Base-by-base conservation (phyloP, 1,140 invertebrate species). In the Caerostris extrusa region DNA sequence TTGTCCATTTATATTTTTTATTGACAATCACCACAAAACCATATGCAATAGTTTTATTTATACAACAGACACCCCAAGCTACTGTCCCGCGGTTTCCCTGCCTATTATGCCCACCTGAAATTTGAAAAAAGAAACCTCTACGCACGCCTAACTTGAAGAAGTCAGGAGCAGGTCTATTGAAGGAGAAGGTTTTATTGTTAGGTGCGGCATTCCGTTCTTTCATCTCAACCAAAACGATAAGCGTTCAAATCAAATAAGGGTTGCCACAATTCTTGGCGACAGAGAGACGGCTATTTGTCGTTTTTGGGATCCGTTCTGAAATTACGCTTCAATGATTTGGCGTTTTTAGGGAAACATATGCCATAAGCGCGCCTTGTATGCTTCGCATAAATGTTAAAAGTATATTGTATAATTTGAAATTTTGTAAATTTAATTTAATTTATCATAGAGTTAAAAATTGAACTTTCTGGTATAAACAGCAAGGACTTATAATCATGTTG, bases 161-260 rank as follows among this genome's bases (percentile, higher is more conserved):
- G 5, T 57, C 82, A 17, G 19, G 17, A 7, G 50, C 17, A n/a
- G 8, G 5, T 17, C 6, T 7, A 56, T 53, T n/a, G 55, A 56
- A 82, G 77, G 55, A 58, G n/a, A 58, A 57, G 17, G 82, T 85
- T 85, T 85, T 55, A 85, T 85, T 85, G 82, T 85, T 85, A 17
- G 57, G 3, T n/a, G 55, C 55, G 82, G 82, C 55, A 85, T 57
- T 85, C 82, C 82, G 55, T 57, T 85, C 82, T 58, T 85, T 85
- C 50, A 56, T 57, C 82, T 55, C 6, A 17, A 57, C 55, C 82
- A 17, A 85, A 85, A 85, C 82, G 82, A 85, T 85, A 85, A 58
- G 82, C 55, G 82, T 58, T 34, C 19, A 57, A 77, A 50, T 77
- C 50, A 50, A 77, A 77, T 50, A 57, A 85, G 55, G 82, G 82